Percentiles rank a stretch among this genome's conserved stretches.
phyloP scores from a whole-genome alignment of 2,888 invertebrate species.

The Melanotus villosus region DNA sequence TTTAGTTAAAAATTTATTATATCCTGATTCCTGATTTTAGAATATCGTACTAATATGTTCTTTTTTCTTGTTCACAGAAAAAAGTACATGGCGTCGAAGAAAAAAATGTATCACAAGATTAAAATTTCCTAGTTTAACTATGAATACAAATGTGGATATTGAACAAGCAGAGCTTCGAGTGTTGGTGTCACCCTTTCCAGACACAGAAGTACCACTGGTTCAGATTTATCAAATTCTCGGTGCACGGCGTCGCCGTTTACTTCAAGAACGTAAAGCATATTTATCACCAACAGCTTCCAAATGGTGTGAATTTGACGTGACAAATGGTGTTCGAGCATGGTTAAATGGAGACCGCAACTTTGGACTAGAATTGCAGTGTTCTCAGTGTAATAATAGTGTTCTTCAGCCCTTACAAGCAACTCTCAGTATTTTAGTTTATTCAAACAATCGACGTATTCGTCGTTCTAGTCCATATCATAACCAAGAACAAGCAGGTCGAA shows the following conservation, averaged over 20 bases:
- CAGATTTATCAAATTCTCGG: conserved; percentile 66
- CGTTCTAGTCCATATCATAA: conserved; percentile 53
- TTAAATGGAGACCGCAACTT: conserved; percentile 68
- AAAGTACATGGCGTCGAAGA: conserved; percentile 56
- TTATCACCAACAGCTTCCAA: conserved; percentile 66
- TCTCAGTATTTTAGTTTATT: conserved; percentile 63
- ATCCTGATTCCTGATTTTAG: too few species aligned
- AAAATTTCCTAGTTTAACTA: conserved; percentile 56
- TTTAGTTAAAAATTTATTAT: too few species aligned
- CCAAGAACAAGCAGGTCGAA: conserved; percentile 67
- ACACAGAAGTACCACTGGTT: conserved; percentile 55
- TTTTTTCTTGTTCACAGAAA: too few species aligned
- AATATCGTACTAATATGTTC: too few species aligned
- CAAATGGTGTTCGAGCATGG: conserved; percentile 70
- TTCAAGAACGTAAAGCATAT: conserved; percentile 65
- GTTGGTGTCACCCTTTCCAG: conserved; percentile 60
- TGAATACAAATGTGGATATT: conserved; percentile 56
- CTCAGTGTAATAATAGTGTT: conserved; percentile 66
- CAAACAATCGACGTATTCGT: conserved; percentile 57
- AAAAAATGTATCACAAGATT: conserved; percentile 56
- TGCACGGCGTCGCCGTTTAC: conserved; percentile 63
- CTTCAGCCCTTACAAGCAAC: conserved; percentile 64
- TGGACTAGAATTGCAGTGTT: conserved; percentile 72
- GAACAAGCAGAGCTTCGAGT: conserved; percentile 70
- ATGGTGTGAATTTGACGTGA: conserved; percentile 76